Conservation (phyloP, 2,797 vertebrate species). For the Natrix natrix region DNA sequence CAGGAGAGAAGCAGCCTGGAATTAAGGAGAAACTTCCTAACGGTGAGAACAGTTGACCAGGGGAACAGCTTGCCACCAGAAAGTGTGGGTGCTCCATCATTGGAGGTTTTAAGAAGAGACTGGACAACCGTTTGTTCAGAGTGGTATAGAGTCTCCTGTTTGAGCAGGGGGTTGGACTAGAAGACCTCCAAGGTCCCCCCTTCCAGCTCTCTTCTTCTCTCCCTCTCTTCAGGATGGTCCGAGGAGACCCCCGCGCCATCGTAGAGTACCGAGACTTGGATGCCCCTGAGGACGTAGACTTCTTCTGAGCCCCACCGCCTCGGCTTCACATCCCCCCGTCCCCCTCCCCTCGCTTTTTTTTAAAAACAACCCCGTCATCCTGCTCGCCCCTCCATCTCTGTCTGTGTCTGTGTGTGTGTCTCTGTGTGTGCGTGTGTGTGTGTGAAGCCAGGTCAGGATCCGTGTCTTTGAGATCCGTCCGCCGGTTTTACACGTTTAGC, state of each 20-base stretch:
- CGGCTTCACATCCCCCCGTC: neutral
- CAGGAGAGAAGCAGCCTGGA: too few relatives aligned
- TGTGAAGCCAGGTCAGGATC: too few relatives aligned
- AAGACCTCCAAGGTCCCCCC: neutral
- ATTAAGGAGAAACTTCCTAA: too few relatives aligned
- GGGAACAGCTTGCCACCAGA: neutral
- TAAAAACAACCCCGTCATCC: neutral
- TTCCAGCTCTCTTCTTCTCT: neutral
- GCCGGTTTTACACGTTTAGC: neutral
- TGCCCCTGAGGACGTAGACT: constrained; percentile 90
- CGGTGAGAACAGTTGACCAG: neutral
- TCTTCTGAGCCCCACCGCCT: constrained; percentile 74
- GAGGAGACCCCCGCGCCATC: constrained; percentile 90
- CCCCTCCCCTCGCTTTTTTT: neutral
- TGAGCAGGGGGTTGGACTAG: rapidly evolving
- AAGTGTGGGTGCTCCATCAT: too few relatives aligned
- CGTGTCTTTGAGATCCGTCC: neutral
- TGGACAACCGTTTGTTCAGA: too few relatives aligned
- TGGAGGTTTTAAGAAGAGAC: neutral
- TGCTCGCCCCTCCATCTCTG: too few relatives aligned
- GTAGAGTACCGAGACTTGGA: constrained; percentile 92
- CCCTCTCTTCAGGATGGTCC: constrained; percentile 78
- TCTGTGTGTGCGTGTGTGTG: too few relatives aligned
- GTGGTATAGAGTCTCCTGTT: neutral
- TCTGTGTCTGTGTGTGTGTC: too few relatives aligned